Evolutionary conservation across 2,888 invertebrate genomes (phyloP).

Genomic region (Trisateles emortualis): DNA sequence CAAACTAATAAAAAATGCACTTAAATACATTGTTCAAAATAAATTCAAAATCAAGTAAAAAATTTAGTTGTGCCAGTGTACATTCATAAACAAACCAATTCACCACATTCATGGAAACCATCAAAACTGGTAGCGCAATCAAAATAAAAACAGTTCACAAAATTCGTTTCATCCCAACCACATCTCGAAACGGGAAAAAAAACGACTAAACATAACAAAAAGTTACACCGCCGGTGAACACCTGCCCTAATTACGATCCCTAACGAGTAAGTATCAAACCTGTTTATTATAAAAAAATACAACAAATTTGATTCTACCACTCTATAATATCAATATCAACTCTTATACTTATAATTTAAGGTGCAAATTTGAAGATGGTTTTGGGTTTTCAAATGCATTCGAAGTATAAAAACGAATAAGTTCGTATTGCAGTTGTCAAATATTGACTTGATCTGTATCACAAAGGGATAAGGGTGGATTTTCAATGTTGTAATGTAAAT

Average conservation of each 20-base stretch:
- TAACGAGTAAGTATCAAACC: slow-evolving; percentile 64
- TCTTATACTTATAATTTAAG: slow-evolving; percentile 1
- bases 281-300: slow-evolving; percentile 62
- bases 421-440: neutral
- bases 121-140: slow-evolving; percentile 17
- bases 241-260: slow-evolving; percentile 79
- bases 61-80: neutral
- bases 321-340: slow-evolving; percentile 10
- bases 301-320: slow-evolving; percentile 39
- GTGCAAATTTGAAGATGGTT: slow-evolving; percentile 5
- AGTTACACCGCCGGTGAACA: slow-evolving; percentile 67
- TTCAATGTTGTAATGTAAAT: slow-evolving; percentile 24
- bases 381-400: slow-evolving; percentile 17
- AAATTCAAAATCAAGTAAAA: too few relatives aligned
- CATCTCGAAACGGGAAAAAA: slow-evolving; percentile 49
- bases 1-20: too few relatives aligned
- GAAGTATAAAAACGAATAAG: slow-evolving; percentile 9
- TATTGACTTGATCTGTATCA: slow-evolving; percentile 13
- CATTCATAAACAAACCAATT: neutral
- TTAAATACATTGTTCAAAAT: too few relatives aligned
- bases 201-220: slow-evolving; percentile 60
- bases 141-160: slow-evolving; percentile 19
- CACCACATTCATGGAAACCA: slow-evolving; percentile 9
- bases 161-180: slow-evolving; percentile 29
- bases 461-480: slow-evolving; percentile 37